Evolutionary conservation across 37 sponge, comb jelly and placozoan genomes (phyloP).

Genomic region (Petrosia ficiformis): DNA sequence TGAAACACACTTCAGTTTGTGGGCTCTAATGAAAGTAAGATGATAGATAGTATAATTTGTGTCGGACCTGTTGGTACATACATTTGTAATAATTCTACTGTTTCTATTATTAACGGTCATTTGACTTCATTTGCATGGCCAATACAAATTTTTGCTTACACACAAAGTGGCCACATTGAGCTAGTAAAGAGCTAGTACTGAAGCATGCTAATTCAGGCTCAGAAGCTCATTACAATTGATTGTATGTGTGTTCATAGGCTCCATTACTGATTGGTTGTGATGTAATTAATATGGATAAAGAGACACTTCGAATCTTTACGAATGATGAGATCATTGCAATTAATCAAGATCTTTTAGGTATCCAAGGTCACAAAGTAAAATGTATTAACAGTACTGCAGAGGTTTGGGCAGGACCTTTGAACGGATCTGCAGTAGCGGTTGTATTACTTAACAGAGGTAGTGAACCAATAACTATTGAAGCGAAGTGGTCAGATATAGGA

Average conservation of each 20-base stretch:
- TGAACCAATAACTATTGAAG: conserved; percentile 23
- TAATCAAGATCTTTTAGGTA: conserved; percentile 74
- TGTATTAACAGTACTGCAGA: conserved; percentile 28
- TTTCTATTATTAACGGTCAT: too few species aligned
- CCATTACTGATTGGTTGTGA: conserved; percentile 87
- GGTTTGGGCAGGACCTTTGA: conserved; percentile 76
- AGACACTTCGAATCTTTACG: conserved; percentile 70
- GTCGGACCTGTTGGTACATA: too few species aligned
- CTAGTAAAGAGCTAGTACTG: too few species aligned
- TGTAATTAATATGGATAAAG: conserved; percentile 48
- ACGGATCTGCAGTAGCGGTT: conserved; percentile 40
- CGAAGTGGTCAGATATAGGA: conserved; percentile 34
- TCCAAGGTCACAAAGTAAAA: conserved; percentile 60
- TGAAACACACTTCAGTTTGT: conserved; percentile 81
- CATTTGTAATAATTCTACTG: too few species aligned
- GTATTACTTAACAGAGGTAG: conserved; percentile 60
- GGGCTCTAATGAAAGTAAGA: conserved; percentile 71
- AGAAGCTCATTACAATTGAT: too few species aligned
- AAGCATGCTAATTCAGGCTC: too few species aligned
- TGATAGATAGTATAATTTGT: not conserved
- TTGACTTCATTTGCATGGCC: too few species aligned
- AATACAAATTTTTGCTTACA: too few species aligned
- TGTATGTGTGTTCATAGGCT: too few species aligned
- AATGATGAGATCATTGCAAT: conserved; percentile 87
- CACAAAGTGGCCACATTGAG: too few species aligned